Base-by-base conservation (phyloP, 1,140 invertebrate species). In the Lamellibrachia luymesi region DNA sequence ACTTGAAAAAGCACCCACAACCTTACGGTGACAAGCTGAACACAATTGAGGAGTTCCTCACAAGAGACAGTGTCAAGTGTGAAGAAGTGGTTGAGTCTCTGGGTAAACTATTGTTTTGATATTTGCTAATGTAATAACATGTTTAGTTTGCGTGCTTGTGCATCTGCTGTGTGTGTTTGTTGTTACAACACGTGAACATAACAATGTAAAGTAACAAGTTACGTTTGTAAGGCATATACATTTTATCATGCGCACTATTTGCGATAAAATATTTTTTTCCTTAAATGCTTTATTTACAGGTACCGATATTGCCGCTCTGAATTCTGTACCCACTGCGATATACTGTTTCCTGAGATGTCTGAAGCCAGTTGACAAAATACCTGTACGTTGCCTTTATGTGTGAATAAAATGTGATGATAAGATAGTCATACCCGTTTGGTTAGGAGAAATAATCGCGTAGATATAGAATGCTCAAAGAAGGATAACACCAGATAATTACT, bases 281-380 rank as follows among this genome's bases (percentile, higher is more conserved):
- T 38, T 38, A 1, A 38, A 38, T 38, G 38, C 38, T 8, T 80
- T 80, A 2, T 38, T 93, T 92, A 7, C 38, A 90, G 93, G 95
- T 8, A 97, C 97, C 95, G 96, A 96, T 93, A 97, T 98, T 5
- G 96, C 97, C 92, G 98, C 98, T 8, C 95, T 97, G 51, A 96
- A 97, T 94, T 98, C 98, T 2, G 98, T 98, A 7, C 98, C 98
- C 10, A 98, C 98, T 90, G 98, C 98, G 50, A 97, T 98, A 93
- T 98, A 97, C 95, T 97, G 97, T 94, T 98, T 98, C 95, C 95
- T 98, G 25, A 96, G 97, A 94, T 97, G 97, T 17, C 96, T 97
- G 94, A 96, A 97, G 93, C 96, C 97, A 51, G 97, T 98, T 38
- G 90, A 91, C 2, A 25, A 91, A 10, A 50, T 91, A 10, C 49